Conservation (phyloP, 2,797 vertebrate species). For the Vespertilio murinus region DNA sequence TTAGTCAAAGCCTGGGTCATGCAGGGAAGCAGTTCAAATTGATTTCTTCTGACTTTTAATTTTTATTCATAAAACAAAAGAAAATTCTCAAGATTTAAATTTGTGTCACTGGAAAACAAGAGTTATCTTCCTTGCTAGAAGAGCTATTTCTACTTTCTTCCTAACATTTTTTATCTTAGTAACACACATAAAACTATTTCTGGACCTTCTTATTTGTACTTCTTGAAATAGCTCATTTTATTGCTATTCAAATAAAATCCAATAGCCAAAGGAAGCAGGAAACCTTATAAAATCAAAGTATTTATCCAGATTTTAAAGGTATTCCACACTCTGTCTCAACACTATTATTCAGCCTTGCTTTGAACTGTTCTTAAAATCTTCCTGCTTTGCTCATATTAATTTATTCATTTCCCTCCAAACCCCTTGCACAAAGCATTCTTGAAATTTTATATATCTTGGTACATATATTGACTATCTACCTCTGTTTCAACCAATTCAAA, state of each 20-base stretch:
- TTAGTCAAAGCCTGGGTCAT: neutral
- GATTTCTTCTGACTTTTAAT: neutral
- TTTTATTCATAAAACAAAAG: conserved; percentile 22
- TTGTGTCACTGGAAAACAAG: neutral
- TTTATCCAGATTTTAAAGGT: neutral
- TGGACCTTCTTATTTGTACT: neutral
- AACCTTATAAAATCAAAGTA: conserved; percentile 32
- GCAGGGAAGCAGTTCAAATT: neutral
- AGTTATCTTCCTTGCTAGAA: neutral
- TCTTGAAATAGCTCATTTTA: neutral
- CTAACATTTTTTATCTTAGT: neutral
- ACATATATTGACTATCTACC: neutral
- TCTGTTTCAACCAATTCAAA: neutral
- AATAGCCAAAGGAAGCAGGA: too few species aligned
- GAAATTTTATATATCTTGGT: neutral
- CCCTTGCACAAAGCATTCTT: neutral
- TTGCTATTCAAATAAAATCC: too few species aligned
- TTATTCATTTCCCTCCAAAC: neutral
- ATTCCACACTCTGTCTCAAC: neutral
- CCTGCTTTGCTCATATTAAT: neutral
- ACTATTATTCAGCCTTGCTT: neutral
- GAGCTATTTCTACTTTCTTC: neutral
- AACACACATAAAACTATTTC: neutral
- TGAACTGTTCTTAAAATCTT: neutral
- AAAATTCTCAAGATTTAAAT: neutral